Evolutionary conservation across 2,113 vertebrate genomes (phyloP), one percentile per base, ranked within the genome.

Genomic region (Rhynchomys soricoides): DNA sequence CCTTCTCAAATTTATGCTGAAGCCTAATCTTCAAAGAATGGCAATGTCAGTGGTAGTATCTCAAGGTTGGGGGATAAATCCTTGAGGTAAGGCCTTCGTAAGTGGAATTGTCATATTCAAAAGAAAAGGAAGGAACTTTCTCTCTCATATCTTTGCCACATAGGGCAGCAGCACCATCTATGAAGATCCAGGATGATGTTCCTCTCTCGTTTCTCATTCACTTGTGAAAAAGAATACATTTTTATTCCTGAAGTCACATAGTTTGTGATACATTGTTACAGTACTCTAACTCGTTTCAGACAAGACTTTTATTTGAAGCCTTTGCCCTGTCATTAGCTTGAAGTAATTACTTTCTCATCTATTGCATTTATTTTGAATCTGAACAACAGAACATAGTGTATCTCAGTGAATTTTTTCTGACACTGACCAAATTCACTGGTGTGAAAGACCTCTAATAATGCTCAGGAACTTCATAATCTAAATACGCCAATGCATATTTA

Each of bases 91-190:
- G 64, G 16, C 1, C 3, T 10, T 48, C 7, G 5, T 31, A 17
- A 43, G 29, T 22, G 29, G 9, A 3, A 68, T n/a, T 15, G 16
- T 1, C 24, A 43, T 3, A n/a, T 7, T n/a, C 15, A 52, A 0
- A 21, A 81, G 45, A 52, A 66, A 3, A 12, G 1, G 21, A 34
- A 66, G 5, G 22, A 19, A 13, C 1, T n/a, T 11, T 16, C 0
- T 66, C 15, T 66, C 7, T 66, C 29, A 43, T 45, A 17, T 66
- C 2, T 82, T 26, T 66, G 13, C 6, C 3, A 7, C 26, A 66
- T 26, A 55, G 50, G 15, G 21, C 0, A 9, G 21, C 0, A 9
- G 2, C 62, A 31, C 37, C 62, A 52, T 52, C 5, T 8, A n/a
- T 17, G 13, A 62, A 57, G 19, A 62, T 45, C 22, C 5, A 15